Percentiles rank a stretch among this genome's conserved stretches.
phyloP scores from a whole-genome alignment of 2,113 vertebrate species.

The Eonycteris spelaea region DNA sequence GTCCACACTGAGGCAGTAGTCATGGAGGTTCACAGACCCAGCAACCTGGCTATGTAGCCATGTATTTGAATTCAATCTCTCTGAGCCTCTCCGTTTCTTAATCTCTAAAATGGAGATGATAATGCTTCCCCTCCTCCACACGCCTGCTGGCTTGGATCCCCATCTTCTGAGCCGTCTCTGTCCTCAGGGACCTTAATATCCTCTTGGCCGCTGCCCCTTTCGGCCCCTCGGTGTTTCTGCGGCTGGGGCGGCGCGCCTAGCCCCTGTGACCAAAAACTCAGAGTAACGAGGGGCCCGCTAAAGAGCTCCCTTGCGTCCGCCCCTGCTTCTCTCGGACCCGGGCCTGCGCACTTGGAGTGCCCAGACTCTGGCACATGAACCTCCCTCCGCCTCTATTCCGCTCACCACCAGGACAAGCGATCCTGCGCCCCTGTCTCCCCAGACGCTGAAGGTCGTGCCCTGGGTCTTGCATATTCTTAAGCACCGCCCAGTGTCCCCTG shows the following conservation, averaged over 20 bases:
- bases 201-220: rapidly evolving
- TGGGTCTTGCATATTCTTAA: not conserved
- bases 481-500: not conserved
- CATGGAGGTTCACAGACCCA: not conserved
- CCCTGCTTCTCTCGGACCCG: rapidly evolving
- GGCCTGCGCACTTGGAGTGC: rapidly evolving
- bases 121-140: rapidly evolving
- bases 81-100: not conserved
- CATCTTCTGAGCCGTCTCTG: not conserved
- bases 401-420: not conserved
- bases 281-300: too few species aligned
- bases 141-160: rapidly evolving
- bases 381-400: not conserved
- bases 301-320: not conserved
- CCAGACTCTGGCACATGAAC: not conserved
- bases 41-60: not conserved
- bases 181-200: not conserved
- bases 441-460: rapidly evolving
- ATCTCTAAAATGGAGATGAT: not conserved
- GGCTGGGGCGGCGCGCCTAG: not conserved
- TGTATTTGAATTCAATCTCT: not conserved
- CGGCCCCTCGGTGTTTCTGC: rapidly evolving
- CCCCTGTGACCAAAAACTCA: rapidly evolving
- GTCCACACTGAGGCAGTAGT: not conserved
- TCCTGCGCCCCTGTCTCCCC: too few species aligned